Conservation (phyloP, 2,797 vertebrate genomes). For the Leptoclinus maculatus region DNA sequence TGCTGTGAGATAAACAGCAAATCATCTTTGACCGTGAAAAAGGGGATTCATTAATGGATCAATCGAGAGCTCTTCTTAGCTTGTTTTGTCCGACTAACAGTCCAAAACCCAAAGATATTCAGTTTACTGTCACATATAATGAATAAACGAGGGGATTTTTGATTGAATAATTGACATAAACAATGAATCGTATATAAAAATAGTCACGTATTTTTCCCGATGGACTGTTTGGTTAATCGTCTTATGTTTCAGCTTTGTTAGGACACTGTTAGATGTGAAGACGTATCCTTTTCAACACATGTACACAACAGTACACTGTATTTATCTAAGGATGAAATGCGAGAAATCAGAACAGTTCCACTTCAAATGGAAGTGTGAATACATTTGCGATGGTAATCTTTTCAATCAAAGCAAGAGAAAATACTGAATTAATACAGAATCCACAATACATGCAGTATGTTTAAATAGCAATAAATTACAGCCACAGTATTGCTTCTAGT, state of each 20-base stretch:
- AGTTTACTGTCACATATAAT: neutral
- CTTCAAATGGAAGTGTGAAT: neutral
- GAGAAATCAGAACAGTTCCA: neutral
- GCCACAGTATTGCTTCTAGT: slow-evolving; percentile 8
- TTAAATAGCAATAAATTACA: slow-evolving; percentile 1
- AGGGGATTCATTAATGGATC: neutral
- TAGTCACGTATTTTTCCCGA: neutral
- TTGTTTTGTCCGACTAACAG: neutral
- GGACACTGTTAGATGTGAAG: neutral
- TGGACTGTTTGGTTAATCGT: too few relatives aligned
- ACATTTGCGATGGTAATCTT: neutral
- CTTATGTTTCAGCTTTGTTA: neutral
- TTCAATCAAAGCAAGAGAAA: neutral
- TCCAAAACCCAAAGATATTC: neutral
- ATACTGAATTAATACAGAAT: neutral
- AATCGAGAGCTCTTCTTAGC: neutral
- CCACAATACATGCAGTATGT: neutral
- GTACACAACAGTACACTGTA: neutral
- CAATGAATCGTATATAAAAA: neutral
- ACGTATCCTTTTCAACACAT: neutral
- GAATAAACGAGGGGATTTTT: neutral
- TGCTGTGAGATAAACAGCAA: neutral
- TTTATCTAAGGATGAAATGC: neutral
- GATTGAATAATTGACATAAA: neutral
- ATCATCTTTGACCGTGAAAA: neutral